Evolutionary conservation across 2,888 invertebrate species (phyloP).

Genomic region (Peribatodes rhomboidaria): DNA sequence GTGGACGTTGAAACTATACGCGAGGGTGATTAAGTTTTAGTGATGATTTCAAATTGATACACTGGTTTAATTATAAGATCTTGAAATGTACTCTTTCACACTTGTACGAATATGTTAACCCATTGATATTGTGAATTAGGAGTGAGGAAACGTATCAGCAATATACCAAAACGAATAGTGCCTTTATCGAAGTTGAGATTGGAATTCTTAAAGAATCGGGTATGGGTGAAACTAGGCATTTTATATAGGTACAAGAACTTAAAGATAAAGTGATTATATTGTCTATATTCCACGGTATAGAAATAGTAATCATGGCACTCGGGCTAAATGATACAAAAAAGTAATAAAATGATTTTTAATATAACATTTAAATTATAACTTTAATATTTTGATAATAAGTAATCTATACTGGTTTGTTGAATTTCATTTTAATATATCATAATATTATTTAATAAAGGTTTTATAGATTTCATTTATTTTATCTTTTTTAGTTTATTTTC

Average conservation of each 20-base stretch:
- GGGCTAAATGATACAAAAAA: slow-evolving; percentile 73
- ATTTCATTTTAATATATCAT: slow-evolving; percentile 73
- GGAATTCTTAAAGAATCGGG: slow-evolving; percentile 66
- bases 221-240: slow-evolving; percentile 66
- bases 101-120: slow-evolving; percentile 73
- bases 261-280: slow-evolving; percentile 78
- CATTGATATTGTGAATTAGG: slow-evolving; percentile 82
- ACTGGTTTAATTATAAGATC: slow-evolving; percentile 65
- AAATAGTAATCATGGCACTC: slow-evolving; percentile 86
- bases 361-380: slow-evolving; percentile 63
- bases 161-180: slow-evolving; percentile 86
- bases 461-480: slow-evolving; percentile 86
- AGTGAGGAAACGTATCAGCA: slow-evolving; percentile 85
- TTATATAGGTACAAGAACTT: slow-evolving; percentile 55
- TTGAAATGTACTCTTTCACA: slow-evolving; percentile 75
- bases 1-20: slow-evolving; percentile 28
- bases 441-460: slow-evolving; percentile 80
- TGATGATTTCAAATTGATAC: slow-evolving; percentile 56
- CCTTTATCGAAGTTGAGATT: slow-evolving; percentile 77
- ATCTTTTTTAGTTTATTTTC: slow-evolving; percentile 82
- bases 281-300: slow-evolving; percentile 86
- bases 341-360: slow-evolving; percentile 60
- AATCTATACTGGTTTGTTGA: slow-evolving; percentile 78
- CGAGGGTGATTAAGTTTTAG: slow-evolving; percentile 39
- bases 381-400: slow-evolving; percentile 47